phyloP scores from a whole-genome alignment of 2,797 vertebrate genomes.

The Antrozous pallidus region DNA sequence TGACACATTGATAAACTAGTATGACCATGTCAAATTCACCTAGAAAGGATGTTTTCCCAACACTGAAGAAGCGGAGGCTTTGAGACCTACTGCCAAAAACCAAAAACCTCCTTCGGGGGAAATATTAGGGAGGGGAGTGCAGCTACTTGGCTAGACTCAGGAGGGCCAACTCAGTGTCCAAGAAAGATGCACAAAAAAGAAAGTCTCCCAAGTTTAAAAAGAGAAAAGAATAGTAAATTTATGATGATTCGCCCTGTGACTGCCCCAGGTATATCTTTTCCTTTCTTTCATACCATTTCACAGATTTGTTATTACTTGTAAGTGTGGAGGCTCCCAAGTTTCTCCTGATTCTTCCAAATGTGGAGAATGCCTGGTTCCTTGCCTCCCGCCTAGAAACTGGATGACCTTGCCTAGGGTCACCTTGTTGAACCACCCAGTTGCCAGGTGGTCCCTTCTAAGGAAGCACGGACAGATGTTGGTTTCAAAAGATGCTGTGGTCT shows the following conservation, averaged over 20 bases:
- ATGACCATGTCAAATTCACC: neutral
- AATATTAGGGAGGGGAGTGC: neutral
- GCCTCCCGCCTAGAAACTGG: slow-evolving; percentile 37
- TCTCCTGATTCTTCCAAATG: neutral
- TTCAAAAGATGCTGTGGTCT: slow-evolving; percentile 51
- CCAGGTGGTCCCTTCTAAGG: slow-evolving; percentile 56
- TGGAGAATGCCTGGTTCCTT: slow-evolving; percentile 6
- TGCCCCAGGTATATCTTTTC: neutral
- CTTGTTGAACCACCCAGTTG: slow-evolving; percentile 29
- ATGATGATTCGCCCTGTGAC: neutral
- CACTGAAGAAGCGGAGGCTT: neutral
- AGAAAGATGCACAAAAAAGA: slow-evolving; percentile 28
- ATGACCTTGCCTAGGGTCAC: slow-evolving; percentile 53
- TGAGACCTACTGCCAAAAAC: neutral
- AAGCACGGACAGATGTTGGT: slow-evolving; percentile 50
- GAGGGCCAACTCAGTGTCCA: neutral
- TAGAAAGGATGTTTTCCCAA: neutral
- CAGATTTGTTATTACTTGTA: neutral
- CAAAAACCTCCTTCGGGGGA: neutral
- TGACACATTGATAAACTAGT: neutral
- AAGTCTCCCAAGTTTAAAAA: neutral
- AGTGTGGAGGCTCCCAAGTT: neutral
- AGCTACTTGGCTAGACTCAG: neutral
- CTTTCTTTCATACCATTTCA: neutral
- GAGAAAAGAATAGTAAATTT: neutral